Evolutionary conservation across 2,888 invertebrate genomes (phyloP), one percentile per base, ranked within the genome.

Genomic region (Icerya purchasi): DNA sequence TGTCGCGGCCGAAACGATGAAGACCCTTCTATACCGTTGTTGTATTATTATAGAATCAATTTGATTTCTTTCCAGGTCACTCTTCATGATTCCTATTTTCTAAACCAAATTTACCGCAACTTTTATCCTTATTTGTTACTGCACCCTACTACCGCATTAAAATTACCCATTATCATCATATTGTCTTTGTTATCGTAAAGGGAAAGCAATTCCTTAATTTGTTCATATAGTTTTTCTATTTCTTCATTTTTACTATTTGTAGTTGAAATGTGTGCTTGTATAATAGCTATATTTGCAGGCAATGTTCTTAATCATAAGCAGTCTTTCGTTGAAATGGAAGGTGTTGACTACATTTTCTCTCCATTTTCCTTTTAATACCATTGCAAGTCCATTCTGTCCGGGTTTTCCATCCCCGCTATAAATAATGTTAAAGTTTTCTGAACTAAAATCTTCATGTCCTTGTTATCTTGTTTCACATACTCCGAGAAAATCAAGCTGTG

Each of bases 401-500:
- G 5, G 5, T 21, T 53, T 53, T 19, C n/a, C n/a, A 53, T 19
- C 8, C 5, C 53, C n/a, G 22, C 53, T 53, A 21, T 53, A 21
- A 5, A 53, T n/a, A 20, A 53, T 53, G 3, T n/a, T 53, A 21
- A 53, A 53, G 22, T 53, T 21, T 20, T 53, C 53, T 53, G 53
- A 53, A n/a, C n/a, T 53, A 53, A 25, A 19, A 55, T 57, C 59
- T 53, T n/a, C 19, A 53, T 53, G 20, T 10, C 22, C 53, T 53
- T n/a, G 19, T 10, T n/a, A 20, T 36, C 36, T 36, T 36, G 36
- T 36, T 36, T 36, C 36, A 36, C 36, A 36, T 36, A 5, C 36
- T 36, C 53, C 53, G 10, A 53, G 22, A 10, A 53, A 10, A n/a
- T 53, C 8, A 36, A 36, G 36, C 14, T 36, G 36, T 36, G 36